phyloP scores from a whole-genome alignment of 1,140 invertebrate genomes.

The Drosophila kurseongensis region DNA sequence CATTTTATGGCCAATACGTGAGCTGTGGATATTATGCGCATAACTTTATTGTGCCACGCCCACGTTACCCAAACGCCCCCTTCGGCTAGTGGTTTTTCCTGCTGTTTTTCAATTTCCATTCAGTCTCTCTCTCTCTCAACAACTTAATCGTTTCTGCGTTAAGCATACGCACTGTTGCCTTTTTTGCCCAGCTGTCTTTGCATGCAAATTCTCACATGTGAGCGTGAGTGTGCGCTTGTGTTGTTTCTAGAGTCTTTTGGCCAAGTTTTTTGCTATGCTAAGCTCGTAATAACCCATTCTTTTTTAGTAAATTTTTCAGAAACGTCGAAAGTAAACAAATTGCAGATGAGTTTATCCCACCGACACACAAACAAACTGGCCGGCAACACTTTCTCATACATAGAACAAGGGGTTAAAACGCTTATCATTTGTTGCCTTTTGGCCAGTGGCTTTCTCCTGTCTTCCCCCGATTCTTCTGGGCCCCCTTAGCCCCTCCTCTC shows the following conservation, averaged over 20 bases:
- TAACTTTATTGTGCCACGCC: slow-evolving; percentile 74
- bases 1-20: slow-evolving; percentile 82
- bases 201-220: slow-evolving; percentile 53
- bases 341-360: slow-evolving; percentile 77
- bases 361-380: slow-evolving; percentile 25
- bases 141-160: slow-evolving; percentile 82
- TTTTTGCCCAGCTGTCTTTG: slow-evolving; percentile 30
- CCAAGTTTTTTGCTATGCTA: slow-evolving; percentile 46
- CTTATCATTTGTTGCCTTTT: slow-evolving; percentile 59
- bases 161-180: slow-evolving; percentile 69
- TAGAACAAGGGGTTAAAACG: slow-evolving; percentile 41
- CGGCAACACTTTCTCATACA: slow-evolving; percentile 1
- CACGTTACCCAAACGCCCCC: neutral
- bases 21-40: slow-evolving; percentile 78
- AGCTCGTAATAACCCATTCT: slow-evolving; percentile 78
- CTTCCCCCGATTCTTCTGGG: slow-evolving; percentile 3
- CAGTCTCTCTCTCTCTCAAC: slow-evolving; percentile 41
- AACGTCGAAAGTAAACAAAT: slow-evolving; percentile 84
- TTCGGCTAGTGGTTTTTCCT: slow-evolving; percentile 34
- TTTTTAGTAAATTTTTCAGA: slow-evolving; percentile 70
- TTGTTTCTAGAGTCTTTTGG: neutral
- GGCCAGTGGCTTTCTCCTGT: slow-evolving; percentile 19
- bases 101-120: slow-evolving; percentile 75
- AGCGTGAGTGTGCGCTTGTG: slow-evolving; percentile 2
- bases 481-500: neutral